Percentiles rank a stretch among this genome's conserved stretches.
Conservation (phyloP, 2,113 vertebrate species). For the Xiphophorus maculatus region DNA sequence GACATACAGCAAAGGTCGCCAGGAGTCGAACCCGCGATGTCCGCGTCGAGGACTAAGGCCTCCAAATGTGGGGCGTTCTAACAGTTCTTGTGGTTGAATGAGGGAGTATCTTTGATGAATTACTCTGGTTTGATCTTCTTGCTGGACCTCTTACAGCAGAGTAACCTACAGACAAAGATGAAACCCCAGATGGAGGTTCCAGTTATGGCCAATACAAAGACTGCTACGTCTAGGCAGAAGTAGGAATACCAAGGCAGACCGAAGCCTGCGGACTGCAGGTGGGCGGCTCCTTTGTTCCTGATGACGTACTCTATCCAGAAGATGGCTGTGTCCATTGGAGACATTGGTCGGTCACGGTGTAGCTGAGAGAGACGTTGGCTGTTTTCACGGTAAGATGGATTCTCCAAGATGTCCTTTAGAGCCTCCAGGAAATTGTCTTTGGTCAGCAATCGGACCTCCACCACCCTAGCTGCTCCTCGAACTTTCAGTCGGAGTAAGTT, state of each 20-base stretch:
- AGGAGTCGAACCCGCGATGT: too few species aligned
- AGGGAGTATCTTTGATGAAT: slow-evolving; percentile 49
- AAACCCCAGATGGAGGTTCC: slow-evolving; percentile 33
- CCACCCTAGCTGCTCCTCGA: slow-evolving; percentile 70
- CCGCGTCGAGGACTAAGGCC: too few species aligned
- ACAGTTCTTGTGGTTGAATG: too few species aligned
- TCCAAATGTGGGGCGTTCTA: too few species aligned
- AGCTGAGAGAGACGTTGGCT: slow-evolving; percentile 73
- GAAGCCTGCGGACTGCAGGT: slow-evolving; percentile 62
- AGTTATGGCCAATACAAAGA: slow-evolving; percentile 32
- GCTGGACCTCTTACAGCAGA: slow-evolving; percentile 52
- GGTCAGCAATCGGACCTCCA: slow-evolving; percentile 59
- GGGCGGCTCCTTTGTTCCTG: slow-evolving; percentile 75
- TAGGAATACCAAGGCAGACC: slow-evolving; percentile 79
- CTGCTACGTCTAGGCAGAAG: slow-evolving; percentile 68
- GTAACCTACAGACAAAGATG: slow-evolving; percentile 35
- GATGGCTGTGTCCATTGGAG: slow-evolving; percentile 72
- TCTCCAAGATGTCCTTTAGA: slow-evolving; percentile 71
- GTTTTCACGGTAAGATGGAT: slow-evolving; percentile 66
- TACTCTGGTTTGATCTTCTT: slow-evolving; percentile 68
- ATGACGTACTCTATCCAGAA: slow-evolving; percentile 83
- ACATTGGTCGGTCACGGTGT: slow-evolving; percentile 67
- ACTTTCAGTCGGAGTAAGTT: slow-evolving; percentile 70
- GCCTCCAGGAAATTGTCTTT: slow-evolving; percentile 66
- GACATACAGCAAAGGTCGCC: too few species aligned